These are phyloP conservation scores for Chamaetylas fuelleborni DNA, from an alignment of 2,113 vertebrate genomes.

Conservation along the genomic window DNA sequence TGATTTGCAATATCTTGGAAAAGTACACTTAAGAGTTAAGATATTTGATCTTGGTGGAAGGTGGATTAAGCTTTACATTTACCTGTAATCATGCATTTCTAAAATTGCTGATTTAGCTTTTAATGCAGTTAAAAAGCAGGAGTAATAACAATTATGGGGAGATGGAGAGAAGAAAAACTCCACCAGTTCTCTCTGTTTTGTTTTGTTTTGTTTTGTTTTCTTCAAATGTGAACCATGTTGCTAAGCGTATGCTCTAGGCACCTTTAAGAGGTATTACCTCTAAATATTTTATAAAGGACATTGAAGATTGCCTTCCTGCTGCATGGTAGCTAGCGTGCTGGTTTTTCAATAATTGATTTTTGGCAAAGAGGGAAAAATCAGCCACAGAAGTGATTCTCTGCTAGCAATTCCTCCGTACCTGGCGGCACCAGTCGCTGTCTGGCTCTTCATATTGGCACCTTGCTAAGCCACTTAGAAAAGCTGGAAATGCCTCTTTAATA, in stretches of 20 bases:
- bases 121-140: neutral
- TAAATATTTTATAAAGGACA: conserved; percentile 9
- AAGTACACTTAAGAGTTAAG: neutral
- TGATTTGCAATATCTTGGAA: neutral
- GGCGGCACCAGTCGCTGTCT: neutral
- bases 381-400: neutral
- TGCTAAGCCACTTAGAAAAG: neutral
- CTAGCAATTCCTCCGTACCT: neutral
- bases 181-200: neutral
- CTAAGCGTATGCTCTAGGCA: neutral
- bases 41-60: neutral
- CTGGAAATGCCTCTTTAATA: neutral
- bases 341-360: neutral
- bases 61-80: too few relatives aligned
- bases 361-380: neutral
- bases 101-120: neutral
- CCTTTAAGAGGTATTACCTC: neutral
- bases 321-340: neutral
- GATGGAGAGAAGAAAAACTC: neutral
- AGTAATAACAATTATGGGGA: neutral
- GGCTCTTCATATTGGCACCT: neutral
- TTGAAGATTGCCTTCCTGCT: neutral
- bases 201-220: neutral
- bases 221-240: neutral
- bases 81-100: neutral